Evolutionary conservation across 2,888 invertebrate species (phyloP).

Genomic region (Pammene aurita): DNA sequence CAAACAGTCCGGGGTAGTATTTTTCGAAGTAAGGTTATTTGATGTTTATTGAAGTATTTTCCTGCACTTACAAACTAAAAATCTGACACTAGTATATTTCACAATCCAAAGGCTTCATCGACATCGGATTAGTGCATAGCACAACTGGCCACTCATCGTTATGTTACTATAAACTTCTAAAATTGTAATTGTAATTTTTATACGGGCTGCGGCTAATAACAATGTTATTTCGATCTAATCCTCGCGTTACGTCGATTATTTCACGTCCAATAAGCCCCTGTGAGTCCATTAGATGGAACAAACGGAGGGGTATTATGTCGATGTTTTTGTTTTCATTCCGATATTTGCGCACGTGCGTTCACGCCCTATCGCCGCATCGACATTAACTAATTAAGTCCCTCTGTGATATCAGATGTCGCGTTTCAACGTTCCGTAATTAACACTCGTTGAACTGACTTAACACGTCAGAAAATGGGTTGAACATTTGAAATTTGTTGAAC

Average conservation of each 20-base stretch:
- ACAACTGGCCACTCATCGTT: no score
- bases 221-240: conserved; percentile 7
- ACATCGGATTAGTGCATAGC: no score
- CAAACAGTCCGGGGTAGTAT: no score
- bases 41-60: no score
- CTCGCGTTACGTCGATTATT: conserved; percentile 12
- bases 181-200: background rate
- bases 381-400: conserved; percentile 40
- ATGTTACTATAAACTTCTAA: background rate
- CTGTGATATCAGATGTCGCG: conserved; percentile 32
- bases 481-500: background rate
- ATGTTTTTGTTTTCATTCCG: conserved; percentile 31
- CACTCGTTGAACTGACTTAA: conserved; percentile 15
- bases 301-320: conserved; percentile 7
- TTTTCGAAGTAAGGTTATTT: no score
- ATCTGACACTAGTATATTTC: no score
- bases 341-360: conserved; percentile 31
- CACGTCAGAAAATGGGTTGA: conserved; percentile 4
- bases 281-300: conserved; percentile 20
- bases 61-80: no score
- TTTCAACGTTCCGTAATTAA: conserved; percentile 34
- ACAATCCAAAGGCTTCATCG: no score
- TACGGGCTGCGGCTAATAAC: no score
- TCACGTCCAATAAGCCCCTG: conserved; percentile 22
- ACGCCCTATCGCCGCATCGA: conserved; percentile 36